Evolutionary conservation across 2,888 invertebrate genomes (phyloP).

Genomic region (Caenorhabditis parvicauda): DNA sequence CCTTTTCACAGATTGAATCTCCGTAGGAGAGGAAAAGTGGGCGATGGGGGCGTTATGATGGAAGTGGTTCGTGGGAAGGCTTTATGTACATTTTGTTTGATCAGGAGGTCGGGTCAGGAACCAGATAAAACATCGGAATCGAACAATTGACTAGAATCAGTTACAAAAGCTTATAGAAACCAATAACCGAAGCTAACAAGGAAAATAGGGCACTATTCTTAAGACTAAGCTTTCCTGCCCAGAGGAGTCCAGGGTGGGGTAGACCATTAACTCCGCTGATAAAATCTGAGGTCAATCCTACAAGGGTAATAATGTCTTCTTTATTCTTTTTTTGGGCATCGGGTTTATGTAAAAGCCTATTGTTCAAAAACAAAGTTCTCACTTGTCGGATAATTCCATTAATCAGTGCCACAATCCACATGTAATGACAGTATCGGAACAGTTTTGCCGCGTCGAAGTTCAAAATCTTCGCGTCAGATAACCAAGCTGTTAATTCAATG

Average conservation of each 20-base stretch:
- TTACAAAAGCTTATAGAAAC: constrained; percentile 42
- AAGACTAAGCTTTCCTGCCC: constrained; percentile 49
- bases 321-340: constrained; percentile 27
- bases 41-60: no score
- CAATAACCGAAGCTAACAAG: constrained; percentile 51
- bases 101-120: no score
- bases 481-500: constrained; percentile 49
- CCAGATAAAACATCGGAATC: no score
- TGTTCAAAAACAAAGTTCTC: constrained; percentile 27
- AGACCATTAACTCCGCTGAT: constrained; percentile 46
- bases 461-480: constrained; percentile 49
- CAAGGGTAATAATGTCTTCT: constrained; percentile 37
- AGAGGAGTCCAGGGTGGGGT: constrained; percentile 44
- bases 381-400: constrained; percentile 39
- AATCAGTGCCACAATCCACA: constrained; percentile 47
- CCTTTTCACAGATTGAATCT: no score
- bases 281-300: constrained; percentile 46
- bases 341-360: constrained; percentile 8
- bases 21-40: no score
- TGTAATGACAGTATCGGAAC: constrained; percentile 49
- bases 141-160: no score
- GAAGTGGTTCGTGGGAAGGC: no score
- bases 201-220: constrained; percentile 46
- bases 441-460: constrained; percentile 34
- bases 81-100: no score